A percentile compares a stretch with the other conserved stretches of the same genome.
These are phyloP conservation scores for Gadopsis bispinosus DNA, from an alignment of 2,797 vertebrate species.

Conservation along the genomic window DNA sequence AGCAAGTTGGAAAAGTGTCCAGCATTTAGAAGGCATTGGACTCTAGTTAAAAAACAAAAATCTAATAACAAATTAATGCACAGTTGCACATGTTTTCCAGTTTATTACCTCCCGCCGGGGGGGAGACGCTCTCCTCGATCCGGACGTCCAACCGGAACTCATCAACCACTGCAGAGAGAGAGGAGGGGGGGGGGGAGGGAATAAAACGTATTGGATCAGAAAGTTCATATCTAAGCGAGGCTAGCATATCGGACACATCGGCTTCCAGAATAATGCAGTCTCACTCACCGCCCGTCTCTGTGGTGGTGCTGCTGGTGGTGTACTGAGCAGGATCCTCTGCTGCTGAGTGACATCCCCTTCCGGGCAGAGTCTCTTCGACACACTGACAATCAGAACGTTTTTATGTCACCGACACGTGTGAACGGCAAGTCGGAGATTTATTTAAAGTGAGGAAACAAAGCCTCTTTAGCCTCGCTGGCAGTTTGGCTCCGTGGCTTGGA, in stretches of 20 bases:
- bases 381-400: constrained; percentile 31
- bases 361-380: neutral
- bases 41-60: no score
- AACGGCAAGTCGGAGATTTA: neutral
- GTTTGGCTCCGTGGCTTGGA: no score
- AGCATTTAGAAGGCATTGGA: neutral
- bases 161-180: constrained; percentile 60
- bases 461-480: no score
- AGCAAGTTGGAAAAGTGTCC: neutral
- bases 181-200: neutral
- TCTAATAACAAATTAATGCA: no score
- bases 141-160: constrained; percentile 82
- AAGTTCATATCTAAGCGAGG: no score
- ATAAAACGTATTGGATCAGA: no score
- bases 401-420: no score
- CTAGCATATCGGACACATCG: no score
- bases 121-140: constrained; percentile 77
- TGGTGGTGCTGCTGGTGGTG: neutral
- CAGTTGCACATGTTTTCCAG: neutral
- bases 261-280: no score
- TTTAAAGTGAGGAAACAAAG: no score
- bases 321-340: constrained; percentile 7
- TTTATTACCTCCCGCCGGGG: constrained; percentile 60
- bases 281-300: constrained; percentile 45
- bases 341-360: no score